phyloP scores from a whole-genome alignment of 2,113 vertebrate species.

The Crypturellus undulatus region DNA sequence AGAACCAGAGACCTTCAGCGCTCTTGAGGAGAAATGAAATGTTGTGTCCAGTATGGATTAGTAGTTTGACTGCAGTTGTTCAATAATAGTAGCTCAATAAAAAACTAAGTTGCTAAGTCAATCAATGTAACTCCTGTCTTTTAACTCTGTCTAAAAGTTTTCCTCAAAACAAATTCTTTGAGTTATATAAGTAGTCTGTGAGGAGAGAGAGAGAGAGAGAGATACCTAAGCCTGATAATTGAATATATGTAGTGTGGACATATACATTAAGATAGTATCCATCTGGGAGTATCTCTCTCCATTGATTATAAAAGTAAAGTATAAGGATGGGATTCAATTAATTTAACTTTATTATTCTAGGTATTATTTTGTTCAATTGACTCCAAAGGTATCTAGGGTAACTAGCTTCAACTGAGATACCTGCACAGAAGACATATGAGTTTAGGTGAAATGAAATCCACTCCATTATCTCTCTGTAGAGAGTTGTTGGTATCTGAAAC shows the following conservation, averaged over 20 bases:
- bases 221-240: background rate
- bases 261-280: background rate
- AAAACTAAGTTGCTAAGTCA: background rate
- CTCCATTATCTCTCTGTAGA: background rate
- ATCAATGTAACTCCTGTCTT: background rate
- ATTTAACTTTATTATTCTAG: background rate
- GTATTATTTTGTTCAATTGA: background rate
- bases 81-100: background rate
- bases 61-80: background rate
- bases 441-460: background rate
- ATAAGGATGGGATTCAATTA: background rate
- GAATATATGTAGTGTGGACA: background rate
- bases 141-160: background rate
- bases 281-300: background rate
- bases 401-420: background rate
- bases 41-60: background rate
- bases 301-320: background rate
- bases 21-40: background rate
- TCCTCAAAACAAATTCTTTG: background rate
- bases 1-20: background rate
- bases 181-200: background rate
- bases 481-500: background rate
- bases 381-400: background rate
- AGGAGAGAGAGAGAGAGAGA: rapidly evolving
- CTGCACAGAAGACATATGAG: background rate